Evolutionary conservation across 2,888 invertebrate species (phyloP).

Genomic region (Athalia cordata): DNA sequence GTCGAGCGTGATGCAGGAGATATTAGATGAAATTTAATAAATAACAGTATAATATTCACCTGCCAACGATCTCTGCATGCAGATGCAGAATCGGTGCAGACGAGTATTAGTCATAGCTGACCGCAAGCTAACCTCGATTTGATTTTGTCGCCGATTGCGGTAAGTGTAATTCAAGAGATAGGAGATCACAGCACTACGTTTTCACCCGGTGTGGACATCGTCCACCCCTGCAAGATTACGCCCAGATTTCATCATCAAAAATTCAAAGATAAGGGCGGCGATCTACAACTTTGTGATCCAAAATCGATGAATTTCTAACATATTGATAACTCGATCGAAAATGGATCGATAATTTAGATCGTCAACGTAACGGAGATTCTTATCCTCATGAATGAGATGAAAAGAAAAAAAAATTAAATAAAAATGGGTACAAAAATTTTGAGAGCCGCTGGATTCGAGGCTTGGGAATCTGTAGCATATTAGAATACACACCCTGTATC

Average conservation of each 20-base stretch:
- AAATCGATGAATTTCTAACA: background rate
- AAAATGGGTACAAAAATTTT: background rate
- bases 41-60: background rate
- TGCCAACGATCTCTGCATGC: background rate
- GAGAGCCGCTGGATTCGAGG: background rate
- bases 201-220: slow-evolving; percentile 45
- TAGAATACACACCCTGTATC: slow-evolving; percentile 16
- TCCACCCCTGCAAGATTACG: background rate
- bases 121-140: slow-evolving; percentile 56
- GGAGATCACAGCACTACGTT: slow-evolving; percentile 46
- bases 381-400: background rate
- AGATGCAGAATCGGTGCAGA: background rate
- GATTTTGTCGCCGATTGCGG: slow-evolving; percentile 51
- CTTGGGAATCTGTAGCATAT: background rate
- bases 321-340: too few relatives aligned
- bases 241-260: slow-evolving; percentile 18
- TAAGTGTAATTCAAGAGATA: slow-evolving; percentile 54
- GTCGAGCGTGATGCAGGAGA: background rate
- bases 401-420: slow-evolving; percentile 3
- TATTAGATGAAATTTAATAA: slow-evolving; percentile 31
- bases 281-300: background rate
- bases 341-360: too few relatives aligned
- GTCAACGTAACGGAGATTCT: background rate
- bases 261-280: background rate
- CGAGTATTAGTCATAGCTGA: slow-evolving; percentile 39